phyloP scores from a whole-genome alignment of 1,140 invertebrate species.

The Formica exsecta region DNA sequence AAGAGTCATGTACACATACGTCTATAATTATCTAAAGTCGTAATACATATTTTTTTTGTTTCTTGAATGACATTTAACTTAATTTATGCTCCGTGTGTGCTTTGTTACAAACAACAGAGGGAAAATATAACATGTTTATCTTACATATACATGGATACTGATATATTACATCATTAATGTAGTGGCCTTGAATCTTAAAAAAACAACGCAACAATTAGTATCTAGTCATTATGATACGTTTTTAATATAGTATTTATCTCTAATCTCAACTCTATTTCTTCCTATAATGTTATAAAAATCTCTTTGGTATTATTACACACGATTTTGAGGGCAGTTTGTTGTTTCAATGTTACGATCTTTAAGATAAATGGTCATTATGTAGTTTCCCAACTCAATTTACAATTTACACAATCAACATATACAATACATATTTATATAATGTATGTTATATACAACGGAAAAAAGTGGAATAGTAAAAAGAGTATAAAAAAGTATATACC shows the following conservation, averaged over 20 bases:
- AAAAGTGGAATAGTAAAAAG: neutral
- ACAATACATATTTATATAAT: slow-evolving; percentile 13
- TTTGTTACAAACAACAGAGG: slow-evolving; percentile 69
- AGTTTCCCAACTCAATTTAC: slow-evolving; percentile 27
- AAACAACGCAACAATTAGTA: slow-evolving; percentile 75
- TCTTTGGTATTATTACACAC: slow-evolving; percentile 73
- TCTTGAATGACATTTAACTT: slow-evolving; percentile 72
- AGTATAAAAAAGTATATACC: neutral
- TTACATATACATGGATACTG: slow-evolving; percentile 68
- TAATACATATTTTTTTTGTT: slow-evolving; percentile 71
- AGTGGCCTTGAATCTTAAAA: slow-evolving; percentile 69
- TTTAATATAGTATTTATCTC: slow-evolving; percentile 65
- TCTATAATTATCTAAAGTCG: slow-evolving; percentile 77
- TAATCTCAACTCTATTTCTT: slow-evolving; percentile 69
- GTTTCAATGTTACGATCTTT: slow-evolving; percentile 81
- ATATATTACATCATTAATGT: slow-evolving; percentile 74
- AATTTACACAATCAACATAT: slow-evolving; percentile 21
- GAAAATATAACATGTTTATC: slow-evolving; percentile 68
- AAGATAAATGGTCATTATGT: slow-evolving; percentile 27
- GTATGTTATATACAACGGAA: neutral
- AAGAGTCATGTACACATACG: slow-evolving; percentile 80
- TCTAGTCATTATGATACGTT: slow-evolving; percentile 64
- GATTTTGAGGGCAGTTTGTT: slow-evolving; percentile 75
- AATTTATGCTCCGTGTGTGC: slow-evolving; percentile 70
- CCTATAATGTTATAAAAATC: slow-evolving; percentile 78